Conservation (phyloP, 1,140 invertebrate species). For the Drosophila persimilis region DNA sequence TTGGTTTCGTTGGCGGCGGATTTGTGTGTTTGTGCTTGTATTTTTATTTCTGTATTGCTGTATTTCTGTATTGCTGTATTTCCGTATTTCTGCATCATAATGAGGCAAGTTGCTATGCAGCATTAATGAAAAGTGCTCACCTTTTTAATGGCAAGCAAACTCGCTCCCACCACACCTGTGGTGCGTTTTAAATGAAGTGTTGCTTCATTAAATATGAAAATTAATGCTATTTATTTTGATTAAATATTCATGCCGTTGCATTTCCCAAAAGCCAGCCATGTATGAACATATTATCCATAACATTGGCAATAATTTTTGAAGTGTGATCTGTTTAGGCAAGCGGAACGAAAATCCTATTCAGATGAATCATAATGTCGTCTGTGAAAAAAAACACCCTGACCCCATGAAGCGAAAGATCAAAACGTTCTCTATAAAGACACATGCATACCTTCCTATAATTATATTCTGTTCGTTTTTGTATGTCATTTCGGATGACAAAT, state of each 20-base stretch:
- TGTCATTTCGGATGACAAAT: constrained; percentile 42
- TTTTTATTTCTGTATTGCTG: too few relatives aligned
- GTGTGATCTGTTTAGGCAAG: constrained; percentile 34
- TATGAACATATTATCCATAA: constrained; percentile 20
- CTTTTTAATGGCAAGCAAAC: constrained; percentile 38
- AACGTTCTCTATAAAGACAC: background rate
- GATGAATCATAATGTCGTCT: background rate
- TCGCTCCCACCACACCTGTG: constrained; percentile 7
- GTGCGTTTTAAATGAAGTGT: constrained; percentile 65
- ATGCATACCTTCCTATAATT: background rate
- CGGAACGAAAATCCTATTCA: constrained; percentile 20
- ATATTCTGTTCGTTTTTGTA: constrained; percentile 26
- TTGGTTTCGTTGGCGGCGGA: constrained; percentile 55
- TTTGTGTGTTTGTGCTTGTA: constrained; percentile 44
- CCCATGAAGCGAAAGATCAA: constrained; percentile 11
- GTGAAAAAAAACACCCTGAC: too few relatives aligned
- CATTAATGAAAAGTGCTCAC: constrained; percentile 60
- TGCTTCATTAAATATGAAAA: constrained; percentile 79
- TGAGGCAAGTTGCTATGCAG: constrained; percentile 59
- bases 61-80: background rate
- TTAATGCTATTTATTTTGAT: constrained; percentile 69
- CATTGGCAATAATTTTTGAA: constrained; percentile 19
- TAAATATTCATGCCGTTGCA: constrained; percentile 67
- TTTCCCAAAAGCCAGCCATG: constrained; percentile 37
- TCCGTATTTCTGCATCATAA: constrained; percentile 44